phyloP scores from a whole-genome alignment of 2,113 vertebrate genomes.

The Carettochelys insculpta region DNA sequence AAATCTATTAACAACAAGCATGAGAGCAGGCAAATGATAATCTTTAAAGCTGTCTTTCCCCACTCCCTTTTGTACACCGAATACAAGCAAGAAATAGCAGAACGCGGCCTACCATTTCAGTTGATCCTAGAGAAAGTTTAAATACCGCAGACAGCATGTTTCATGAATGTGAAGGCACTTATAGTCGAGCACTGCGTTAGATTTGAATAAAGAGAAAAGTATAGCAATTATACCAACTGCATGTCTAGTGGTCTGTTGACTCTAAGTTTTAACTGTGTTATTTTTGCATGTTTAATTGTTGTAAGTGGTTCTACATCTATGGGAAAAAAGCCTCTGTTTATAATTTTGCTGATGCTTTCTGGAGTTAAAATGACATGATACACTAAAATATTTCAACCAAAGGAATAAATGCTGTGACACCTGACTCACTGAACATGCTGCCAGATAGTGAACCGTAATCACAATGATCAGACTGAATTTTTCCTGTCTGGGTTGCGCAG shows the following conservation, averaged over 20 bases:
- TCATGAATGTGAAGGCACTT: slow-evolving; percentile 36
- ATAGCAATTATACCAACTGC: background rate
- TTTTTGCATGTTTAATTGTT: slow-evolving; percentile 25
- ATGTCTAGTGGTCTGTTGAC: background rate
- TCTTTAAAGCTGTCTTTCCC: background rate
- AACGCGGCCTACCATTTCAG: background rate
- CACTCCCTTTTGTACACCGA: background rate
- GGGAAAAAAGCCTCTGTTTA: background rate
- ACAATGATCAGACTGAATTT: slow-evolving; percentile 30
- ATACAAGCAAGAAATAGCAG: background rate
- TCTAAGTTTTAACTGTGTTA: background rate
- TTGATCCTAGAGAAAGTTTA: background rate
- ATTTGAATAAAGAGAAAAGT: slow-evolving; percentile 32
- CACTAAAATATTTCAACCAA: slow-evolving; percentile 14
- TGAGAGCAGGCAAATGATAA: background rate
- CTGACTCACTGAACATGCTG: background rate
- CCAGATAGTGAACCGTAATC: background rate
- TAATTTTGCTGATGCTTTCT: background rate
- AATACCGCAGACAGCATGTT: background rate
- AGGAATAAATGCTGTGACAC: background rate
- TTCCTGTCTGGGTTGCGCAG: background rate
- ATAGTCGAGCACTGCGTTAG: slow-evolving; percentile 21
- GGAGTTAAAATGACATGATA: background rate
- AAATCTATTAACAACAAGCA: background rate
- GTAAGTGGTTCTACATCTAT: background rate